Evolutionary conservation across 2,888 invertebrate genomes (phyloP).

Genomic region (Ferrisia virgata): DNA sequence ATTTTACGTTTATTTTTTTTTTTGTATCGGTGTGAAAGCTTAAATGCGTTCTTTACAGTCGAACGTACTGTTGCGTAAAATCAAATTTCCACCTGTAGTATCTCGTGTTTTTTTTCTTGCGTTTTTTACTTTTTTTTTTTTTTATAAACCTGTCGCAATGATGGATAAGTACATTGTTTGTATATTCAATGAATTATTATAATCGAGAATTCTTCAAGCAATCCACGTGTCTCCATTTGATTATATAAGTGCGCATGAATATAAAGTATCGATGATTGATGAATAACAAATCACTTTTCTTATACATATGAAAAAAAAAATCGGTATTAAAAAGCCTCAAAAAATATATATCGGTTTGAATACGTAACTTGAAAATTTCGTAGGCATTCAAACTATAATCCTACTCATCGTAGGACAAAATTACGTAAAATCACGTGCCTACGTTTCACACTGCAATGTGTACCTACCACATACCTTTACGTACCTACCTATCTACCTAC

Average conservation of each 20-base stretch:
- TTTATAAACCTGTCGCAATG: not conserved
- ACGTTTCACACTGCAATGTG: no score
- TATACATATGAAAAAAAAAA: no score
- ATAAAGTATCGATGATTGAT: not conserved
- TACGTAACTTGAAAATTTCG: no score
- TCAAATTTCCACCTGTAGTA: not conserved
- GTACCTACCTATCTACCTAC: no score
- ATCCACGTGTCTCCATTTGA: not conserved
- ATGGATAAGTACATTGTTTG: not conserved
- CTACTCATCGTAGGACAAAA: no score
- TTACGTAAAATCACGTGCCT: no score
- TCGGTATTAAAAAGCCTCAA: not conserved
- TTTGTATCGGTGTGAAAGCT: not conserved
- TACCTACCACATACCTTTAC: no score
- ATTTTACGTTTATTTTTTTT: not conserved
- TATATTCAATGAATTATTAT: not conserved
- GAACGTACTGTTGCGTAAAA: constrained; percentile 6
- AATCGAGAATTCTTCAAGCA: not conserved
- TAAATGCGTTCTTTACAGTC: not conserved
- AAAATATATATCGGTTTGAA: no score
- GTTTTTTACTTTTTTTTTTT: not conserved
- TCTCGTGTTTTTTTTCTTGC: not conserved
- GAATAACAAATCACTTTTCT: not conserved
- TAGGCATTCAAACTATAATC: no score
- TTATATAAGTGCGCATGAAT: not conserved